These are phyloP conservation scores for Alethe castanea DNA, from an alignment of 2,113 vertebrate genomes.

Conservation along the genomic window DNA sequence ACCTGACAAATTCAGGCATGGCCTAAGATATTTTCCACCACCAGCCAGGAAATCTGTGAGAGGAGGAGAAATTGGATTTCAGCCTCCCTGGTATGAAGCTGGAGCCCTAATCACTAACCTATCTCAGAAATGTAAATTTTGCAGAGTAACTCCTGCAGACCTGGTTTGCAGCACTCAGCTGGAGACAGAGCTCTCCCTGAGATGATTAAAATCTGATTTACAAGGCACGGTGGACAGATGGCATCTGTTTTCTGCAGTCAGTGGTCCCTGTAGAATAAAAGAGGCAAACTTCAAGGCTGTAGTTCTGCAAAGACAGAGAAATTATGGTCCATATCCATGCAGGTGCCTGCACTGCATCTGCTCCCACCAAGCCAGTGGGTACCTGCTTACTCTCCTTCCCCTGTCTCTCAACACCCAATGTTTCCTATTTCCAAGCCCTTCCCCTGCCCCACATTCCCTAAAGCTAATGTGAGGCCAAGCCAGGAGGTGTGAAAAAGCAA, in stretches of 20 bases:
- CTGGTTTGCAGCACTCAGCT: neutral
- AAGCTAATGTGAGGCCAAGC: neutral
- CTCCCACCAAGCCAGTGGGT: neutral
- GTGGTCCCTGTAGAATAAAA: neutral
- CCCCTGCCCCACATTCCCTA: neutral
- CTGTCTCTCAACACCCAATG: neutral
- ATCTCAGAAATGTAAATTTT: neutral
- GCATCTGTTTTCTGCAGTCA: neutral
- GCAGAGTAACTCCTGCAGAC: neutral
- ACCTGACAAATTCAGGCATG: neutral
- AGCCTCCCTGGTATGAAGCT: neutral
- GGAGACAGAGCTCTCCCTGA: neutral
- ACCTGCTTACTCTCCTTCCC: neutral
- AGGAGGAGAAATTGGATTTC: neutral
- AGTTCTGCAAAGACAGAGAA: neutral
- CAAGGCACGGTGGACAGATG: neutral
- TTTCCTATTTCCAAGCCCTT: neutral
- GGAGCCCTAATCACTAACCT: neutral
- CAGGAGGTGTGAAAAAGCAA: neutral
- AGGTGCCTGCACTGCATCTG: neutral
- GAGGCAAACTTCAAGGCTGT: neutral
- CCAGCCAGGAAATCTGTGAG: neutral
- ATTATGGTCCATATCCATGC: neutral
- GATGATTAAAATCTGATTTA: conserved; percentile 49
- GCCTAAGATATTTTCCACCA: neutral